Evolutionary conservation across 2,797 vertebrate species (phyloP).

Genomic region (Eidolon dupreanum): DNA sequence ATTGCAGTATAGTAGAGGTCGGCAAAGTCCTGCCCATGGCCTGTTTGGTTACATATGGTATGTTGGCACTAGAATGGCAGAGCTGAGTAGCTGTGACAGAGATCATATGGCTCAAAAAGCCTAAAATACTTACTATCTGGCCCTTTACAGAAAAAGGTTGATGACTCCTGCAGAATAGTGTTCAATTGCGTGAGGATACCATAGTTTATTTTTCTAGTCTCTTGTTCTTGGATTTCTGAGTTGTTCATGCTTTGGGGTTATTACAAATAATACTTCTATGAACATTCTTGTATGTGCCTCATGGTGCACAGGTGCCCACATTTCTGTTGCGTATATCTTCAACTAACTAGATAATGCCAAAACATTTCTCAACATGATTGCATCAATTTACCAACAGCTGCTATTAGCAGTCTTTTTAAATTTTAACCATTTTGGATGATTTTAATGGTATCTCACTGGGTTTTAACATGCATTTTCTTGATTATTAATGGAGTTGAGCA

Average conservation of each 20-base stretch:
- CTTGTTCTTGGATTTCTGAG: background rate
- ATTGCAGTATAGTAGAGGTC: background rate
- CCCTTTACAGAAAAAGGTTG: background rate
- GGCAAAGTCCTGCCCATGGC: background rate
- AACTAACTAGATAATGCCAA: background rate
- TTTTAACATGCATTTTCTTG: background rate
- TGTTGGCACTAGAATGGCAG: background rate
- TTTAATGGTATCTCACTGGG: background rate
- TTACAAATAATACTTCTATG: background rate
- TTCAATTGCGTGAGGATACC: background rate
- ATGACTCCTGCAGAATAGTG: background rate
- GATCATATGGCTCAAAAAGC: background rate
- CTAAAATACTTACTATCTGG: background rate
- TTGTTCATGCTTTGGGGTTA: background rate
- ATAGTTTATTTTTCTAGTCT: background rate
- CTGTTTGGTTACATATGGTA: background rate
- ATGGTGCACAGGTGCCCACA: rapidly evolving
- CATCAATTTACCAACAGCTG: background rate
- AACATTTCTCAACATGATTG: background rate
- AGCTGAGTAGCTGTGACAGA: background rate
- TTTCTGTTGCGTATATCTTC: background rate
- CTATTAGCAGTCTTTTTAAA: background rate
- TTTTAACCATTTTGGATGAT: background rate
- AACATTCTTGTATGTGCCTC: background rate
- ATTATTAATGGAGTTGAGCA: background rate